Evolutionary conservation across 2,888 invertebrate genomes (phyloP), one percentile per base, ranked within the genome.

Genomic region (Drosophila atroscutellata): DNA sequence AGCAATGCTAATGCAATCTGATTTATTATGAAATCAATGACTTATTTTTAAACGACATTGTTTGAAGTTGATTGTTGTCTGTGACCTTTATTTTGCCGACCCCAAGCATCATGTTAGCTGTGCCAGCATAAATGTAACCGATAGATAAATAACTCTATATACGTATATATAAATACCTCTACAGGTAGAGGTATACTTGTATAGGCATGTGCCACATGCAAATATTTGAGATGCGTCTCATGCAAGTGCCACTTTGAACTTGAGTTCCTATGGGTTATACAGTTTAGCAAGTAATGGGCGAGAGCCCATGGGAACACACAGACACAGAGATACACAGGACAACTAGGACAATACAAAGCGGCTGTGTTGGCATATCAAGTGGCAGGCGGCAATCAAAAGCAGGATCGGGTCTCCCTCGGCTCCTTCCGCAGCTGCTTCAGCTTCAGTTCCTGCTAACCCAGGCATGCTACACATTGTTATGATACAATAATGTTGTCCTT

Each of bases 351-450:
- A 72, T 67, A 50, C 24, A 39, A 54, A 55, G 60, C 66, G 42
- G 32, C 71, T 72, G 61, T 69, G 60, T 56, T 61, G 47, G n/a
- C 28, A 39, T 85, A 76, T 84, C 86, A 72, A 85, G 78, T 80
- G 65, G 77, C 81, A 79, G 68, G 64, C 76, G 70, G 76, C 72
- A 85, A 84, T 87, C 84, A 84, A 85, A 78, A 52, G 71, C 62
- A 62, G 60, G 60, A 70, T 51, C 52, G 28, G 34, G 32, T 64
- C 49, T 66, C 45, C 34, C 20, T 18, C 6, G 47, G 26, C 54
- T 24, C 13, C 59, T 24, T 15, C 47, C 32, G 15, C 24, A 7
- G 11, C 24, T 13, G 5, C 34, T 42, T 37, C 42, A 47, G 69
- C 45, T 65, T 64, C 50, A 49, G 26, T 42, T 59, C 36, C 13